Evolutionary conservation across 1,140 invertebrate species (phyloP).

Genomic region (Caenorhabditis briggsae): DNA sequence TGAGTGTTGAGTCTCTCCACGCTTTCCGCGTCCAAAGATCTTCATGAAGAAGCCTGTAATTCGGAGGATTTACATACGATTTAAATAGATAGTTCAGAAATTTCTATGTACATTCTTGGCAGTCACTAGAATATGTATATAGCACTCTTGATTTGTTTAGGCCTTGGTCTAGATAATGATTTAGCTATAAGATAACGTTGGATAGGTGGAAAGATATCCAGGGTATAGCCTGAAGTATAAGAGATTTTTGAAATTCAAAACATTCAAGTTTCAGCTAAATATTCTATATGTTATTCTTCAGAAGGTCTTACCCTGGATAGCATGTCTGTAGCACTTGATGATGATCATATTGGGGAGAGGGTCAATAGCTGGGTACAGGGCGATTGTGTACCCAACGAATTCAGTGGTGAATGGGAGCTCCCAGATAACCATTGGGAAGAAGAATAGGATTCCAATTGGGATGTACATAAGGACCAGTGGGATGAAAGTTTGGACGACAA

Average conservation of each 20-base stretch:
- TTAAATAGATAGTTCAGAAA: conserved; percentile 1
- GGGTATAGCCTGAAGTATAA: background rate
- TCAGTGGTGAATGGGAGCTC: conserved; percentile 27
- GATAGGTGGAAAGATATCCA: background rate
- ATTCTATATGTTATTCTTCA: background rate
- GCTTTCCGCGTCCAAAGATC: conserved; percentile 12
- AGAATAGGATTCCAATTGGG: conserved; percentile 41
- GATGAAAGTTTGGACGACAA: conserved; percentile 35
- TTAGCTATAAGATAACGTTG: background rate
- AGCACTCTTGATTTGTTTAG: background rate
- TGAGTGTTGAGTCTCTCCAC: background rate
- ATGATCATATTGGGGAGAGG: conserved; percentile 42
- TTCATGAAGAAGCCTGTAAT: conserved; percentile 22
- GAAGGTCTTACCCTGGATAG: background rate
- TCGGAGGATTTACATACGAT: background rate
- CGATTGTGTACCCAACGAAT: conserved; percentile 23
- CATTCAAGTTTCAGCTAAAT: background rate
- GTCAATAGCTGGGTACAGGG: conserved; percentile 27
- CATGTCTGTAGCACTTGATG: conserved; percentile 28
- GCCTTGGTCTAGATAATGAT: background rate
- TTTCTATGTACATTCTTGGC: too few species aligned
- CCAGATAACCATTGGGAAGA: conserved; percentile 49
- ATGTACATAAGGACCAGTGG: conserved; percentile 42
- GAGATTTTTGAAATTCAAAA: background rate
- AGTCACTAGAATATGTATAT: background rate